Evolutionary conservation across 2,797 vertebrate species (phyloP), one percentile per base, ranked within the genome.

Genomic region (Acrocephalus scirpaceus): DNA sequence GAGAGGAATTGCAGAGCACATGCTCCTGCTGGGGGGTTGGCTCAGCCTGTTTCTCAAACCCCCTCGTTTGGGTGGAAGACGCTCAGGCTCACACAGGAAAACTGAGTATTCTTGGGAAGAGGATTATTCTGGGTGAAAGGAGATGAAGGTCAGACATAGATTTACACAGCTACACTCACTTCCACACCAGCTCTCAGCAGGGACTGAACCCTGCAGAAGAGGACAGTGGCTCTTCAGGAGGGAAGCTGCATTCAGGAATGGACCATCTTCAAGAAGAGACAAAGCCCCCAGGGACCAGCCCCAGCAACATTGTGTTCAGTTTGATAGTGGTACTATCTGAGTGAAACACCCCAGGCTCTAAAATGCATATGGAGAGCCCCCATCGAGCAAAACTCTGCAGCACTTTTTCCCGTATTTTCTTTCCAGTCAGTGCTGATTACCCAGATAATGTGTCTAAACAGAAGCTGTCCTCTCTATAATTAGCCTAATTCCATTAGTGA

Each of bases 391-490:
- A 92, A 95, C 92, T 95, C 96, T 84, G 84, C 94, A 93, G 93
- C 42, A 91, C 93, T 97, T 95, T 95, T 95, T 91, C 96, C 93
- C 1, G 54, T 96, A 96, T 96, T 97, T 97, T 96, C 94, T 96
- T 96, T 96, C 96, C 96, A 97, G 97, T 96, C 97, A 93, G 65
- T 96, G 95, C 96, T 96, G 97, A 97, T 97, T 97, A 97, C 93
- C 93, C 96, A 97, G 97, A 97, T 96, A 97, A 97, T 96, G 95
- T 97, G 97, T 97, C 97, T 97, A 97, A 97, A 97, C 97, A 97
- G 97, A 97, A 97, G 97, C 97, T 97, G 97, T 97, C 97, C 97
- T 97, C 97, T 96, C 97, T 97, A 97, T 97, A 97, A 97, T 97
- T 97, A 97, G 96, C 96, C 96, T 97, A 97, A 97, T 97, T 97